A percentile compares a stretch with the other conserved stretches of the same genome.
Conservation (phyloP, 1,140 invertebrate genomes). For the Anastrepha ludens region DNA sequence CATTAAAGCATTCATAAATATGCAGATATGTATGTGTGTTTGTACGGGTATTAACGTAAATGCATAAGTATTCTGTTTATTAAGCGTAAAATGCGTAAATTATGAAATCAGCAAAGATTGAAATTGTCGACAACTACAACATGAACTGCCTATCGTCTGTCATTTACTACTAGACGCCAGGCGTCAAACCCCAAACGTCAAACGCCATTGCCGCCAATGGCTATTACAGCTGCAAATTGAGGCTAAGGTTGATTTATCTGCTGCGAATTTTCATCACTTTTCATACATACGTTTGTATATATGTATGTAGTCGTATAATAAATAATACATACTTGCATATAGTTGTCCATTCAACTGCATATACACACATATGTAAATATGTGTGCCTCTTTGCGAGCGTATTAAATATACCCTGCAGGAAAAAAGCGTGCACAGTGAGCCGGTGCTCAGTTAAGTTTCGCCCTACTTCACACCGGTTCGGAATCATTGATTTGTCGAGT, state of each 20-base stretch:
- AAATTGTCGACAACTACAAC: slow-evolving; percentile 47
- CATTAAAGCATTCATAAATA: background rate
- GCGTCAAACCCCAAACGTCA: background rate
- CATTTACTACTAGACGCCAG: background rate
- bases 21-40: background rate
- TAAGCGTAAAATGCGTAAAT: slow-evolving; percentile 31
- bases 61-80: background rate
- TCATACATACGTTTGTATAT: background rate
- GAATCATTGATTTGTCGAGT: no score
- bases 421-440: no score
- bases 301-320: background rate
- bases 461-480: no score
- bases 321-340: background rate
- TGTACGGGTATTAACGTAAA: background rate
- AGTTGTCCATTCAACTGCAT: background rate
- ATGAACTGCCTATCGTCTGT: slow-evolving; percentile 27
- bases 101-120: slow-evolving; percentile 46
- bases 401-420: no score
- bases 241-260: slow-evolving; percentile 50
- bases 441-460: no score
- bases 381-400: background rate
- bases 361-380: background rate
- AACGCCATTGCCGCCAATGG: slow-evolving; percentile 13
- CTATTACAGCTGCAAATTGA: slow-evolving; percentile 44
- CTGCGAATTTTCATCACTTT: background rate